phyloP scores from a whole-genome alignment of 1,140 invertebrate genomes.

The Muscidifurax raptorellus region DNA sequence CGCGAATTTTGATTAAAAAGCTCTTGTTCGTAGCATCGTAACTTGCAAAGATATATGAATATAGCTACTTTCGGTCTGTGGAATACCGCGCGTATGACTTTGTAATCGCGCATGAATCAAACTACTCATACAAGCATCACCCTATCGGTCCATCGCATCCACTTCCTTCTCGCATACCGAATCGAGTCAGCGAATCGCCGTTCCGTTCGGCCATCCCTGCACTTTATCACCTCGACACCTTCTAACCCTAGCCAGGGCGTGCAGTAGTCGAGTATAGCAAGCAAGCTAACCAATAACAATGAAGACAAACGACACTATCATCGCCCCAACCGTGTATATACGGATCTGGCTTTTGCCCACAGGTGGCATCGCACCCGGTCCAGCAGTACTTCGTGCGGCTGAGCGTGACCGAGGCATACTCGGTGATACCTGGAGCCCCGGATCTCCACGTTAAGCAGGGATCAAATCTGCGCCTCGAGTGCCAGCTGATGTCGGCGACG shows the following conservation, averaged over 20 bases:
- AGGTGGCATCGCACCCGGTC: conserved; percentile 71
- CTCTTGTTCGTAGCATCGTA: background rate
- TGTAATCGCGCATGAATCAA: background rate
- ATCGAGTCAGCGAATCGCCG: background rate
- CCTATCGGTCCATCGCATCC: background rate
- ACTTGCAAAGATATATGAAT: background rate
- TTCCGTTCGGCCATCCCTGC: background rate
- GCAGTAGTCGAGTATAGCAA: background rate
- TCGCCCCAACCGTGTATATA: background rate
- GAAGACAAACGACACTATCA: conserved; percentile 16
- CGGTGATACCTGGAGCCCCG: conserved; percentile 84
- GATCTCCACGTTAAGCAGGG: conserved; percentile 86
- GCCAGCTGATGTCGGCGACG: conserved; percentile 82
- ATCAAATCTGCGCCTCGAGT: conserved; percentile 83
- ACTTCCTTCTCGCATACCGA: background rate
- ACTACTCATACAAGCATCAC: background rate
- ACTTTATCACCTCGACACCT: background rate
- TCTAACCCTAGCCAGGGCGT: background rate
- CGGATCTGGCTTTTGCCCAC: conserved; percentile 13
- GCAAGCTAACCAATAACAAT: background rate
- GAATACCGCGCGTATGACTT: background rate
- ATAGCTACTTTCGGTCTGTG: background rate
- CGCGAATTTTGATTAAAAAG: too few relatives aligned
- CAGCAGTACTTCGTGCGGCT: conserved; percentile 68
- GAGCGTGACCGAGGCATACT: conserved; percentile 80